Base-by-base conservation (phyloP, 1,140 invertebrate genomes). In the Bombus terrestris region DNA sequence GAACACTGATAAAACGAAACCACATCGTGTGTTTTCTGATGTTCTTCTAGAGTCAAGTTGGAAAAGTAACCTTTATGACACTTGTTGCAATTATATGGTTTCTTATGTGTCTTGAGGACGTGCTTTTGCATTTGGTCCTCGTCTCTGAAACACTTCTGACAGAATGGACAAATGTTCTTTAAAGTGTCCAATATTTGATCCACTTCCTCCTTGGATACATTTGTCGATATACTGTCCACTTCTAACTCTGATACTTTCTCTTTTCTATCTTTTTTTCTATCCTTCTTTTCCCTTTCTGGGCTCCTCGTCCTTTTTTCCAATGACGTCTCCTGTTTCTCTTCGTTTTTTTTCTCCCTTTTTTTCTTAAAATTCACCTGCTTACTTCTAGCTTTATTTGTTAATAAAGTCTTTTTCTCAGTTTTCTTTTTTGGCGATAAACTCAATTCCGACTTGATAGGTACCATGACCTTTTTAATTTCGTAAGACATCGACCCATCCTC, bases 101-200 rank as follows among this genome's bases (percentile, higher is more conserved):
- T 93, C 43, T 93, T 94, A 47, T 95, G 95, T 0, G 92, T 86
- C 93, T 93, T 92, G 92, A 94, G 8, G 0, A 81, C 53, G 74
- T 96, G 95, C 0, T 91, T 94, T 41, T 94, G 94, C 12, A 96
- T 69, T 68, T 88, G 93, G 3, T 94, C 92, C 47, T 94, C 94
- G 57, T 94, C 93, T 2, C 93, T 47, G 59, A 95, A 95, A 0
- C 83, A 91, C 57, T 95, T 95, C 39, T 94, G 92, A 71, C 95
- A 96, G 10, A 96, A 89, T 0, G 94, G 95, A 88, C 95, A 96
- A 4, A 37, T 64, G 69, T 69, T 86, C 0, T 37, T 47, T 9
- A 75, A 35, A 3, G 47, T 53, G 0, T 82, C 22, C 13, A 82
- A 35, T 35, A 66, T 62, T 25, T 25, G 35, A 39, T 86, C 79